Evolutionary conservation across 2,113 vertebrate genomes (phyloP).

Genomic region (Columba livia): DNA sequence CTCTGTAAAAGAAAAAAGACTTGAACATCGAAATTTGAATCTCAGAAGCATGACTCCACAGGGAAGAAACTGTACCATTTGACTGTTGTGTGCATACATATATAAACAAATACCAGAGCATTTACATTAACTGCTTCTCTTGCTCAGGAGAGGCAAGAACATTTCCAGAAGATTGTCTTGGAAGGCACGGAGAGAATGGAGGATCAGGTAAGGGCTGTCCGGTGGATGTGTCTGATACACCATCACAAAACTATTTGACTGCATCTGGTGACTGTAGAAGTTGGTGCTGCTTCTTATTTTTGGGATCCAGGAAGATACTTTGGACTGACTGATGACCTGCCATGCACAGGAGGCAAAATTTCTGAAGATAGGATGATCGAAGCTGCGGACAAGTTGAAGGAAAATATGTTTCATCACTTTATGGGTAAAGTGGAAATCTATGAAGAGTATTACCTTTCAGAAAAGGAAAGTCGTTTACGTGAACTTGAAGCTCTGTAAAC

Average conservation of each 20-base stretch:
- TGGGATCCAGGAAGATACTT: background rate
- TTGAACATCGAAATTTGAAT: background rate
- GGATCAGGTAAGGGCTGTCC: slow-evolving; percentile 72
- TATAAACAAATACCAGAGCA: background rate
- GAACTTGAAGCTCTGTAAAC: background rate
- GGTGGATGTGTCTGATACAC: background rate
- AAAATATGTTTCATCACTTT: background rate
- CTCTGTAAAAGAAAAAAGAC: background rate
- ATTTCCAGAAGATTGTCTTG: slow-evolving; percentile 79
- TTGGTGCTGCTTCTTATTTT: background rate
- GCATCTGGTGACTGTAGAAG: background rate
- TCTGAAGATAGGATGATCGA: background rate
- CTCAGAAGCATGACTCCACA: background rate
- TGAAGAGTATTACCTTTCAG: slow-evolving; percentile 19
- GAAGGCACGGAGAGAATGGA: slow-evolving; percentile 81
- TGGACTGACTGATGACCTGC: background rate
- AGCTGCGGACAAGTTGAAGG: background rate
- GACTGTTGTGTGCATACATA: background rate
- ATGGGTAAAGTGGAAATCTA: slow-evolving; percentile 14
- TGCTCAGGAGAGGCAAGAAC: slow-evolving; percentile 80
- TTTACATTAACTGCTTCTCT: slow-evolving; percentile 61
- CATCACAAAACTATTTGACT: background rate
- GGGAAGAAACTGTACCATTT: slow-evolving; percentile 12
- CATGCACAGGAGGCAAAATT: background rate
- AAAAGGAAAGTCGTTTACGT: background rate